These are phyloP conservation scores for Carettochelys insculpta DNA, from an alignment of 2,113 vertebrate genomes.

Conservation along the genomic window DNA sequence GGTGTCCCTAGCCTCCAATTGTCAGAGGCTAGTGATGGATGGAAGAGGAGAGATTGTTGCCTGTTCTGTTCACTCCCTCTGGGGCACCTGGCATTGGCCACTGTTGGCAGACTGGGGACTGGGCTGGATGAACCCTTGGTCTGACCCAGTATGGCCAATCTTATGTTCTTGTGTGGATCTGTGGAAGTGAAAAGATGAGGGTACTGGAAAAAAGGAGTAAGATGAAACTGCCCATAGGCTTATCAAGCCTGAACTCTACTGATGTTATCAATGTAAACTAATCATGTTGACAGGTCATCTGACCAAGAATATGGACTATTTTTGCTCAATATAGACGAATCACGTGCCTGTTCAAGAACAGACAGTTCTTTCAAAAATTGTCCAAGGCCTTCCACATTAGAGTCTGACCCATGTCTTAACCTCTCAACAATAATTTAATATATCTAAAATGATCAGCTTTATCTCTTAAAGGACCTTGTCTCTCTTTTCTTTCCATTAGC, in stretches of 20 bases:
- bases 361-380: not conserved
- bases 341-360: not conserved
- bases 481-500: not conserved
- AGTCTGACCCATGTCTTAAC: accelerated
- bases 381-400: not conserved
- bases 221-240: not conserved
- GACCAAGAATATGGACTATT: not conserved
- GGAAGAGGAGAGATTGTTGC: too few species aligned
- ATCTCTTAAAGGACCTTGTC: not conserved
- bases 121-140: too few species aligned
- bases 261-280: not conserved
- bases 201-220: not conserved
- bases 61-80: too few species aligned
- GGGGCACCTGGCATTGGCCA: too few species aligned
- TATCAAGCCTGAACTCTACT: not conserved
- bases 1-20: too few species aligned
- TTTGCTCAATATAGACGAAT: not conserved
- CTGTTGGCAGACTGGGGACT: too few species aligned
- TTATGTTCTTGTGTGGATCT: too few species aligned
- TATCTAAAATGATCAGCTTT: not conserved
- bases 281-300: accelerated
- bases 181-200: not conserved
- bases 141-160: too few species aligned
- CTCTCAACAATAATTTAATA: not conserved
- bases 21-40: too few species aligned